These are phyloP conservation scores for Python bivittatus DNA, from an alignment of 2,113 vertebrate genomes.

Conservation along the genomic window DNA sequence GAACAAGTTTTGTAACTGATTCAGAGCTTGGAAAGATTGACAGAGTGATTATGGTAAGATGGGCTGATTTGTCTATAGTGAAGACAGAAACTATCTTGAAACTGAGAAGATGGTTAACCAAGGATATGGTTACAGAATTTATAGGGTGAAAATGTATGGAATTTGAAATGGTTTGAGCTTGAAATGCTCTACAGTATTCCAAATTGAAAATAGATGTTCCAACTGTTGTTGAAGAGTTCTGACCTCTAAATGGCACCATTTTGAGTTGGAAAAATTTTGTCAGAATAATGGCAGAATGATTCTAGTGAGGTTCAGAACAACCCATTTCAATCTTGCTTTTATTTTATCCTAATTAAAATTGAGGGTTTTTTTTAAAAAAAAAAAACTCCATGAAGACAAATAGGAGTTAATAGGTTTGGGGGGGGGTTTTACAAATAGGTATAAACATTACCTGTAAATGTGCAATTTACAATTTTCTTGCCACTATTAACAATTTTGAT, in stretches of 20 bases:
- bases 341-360: background rate
- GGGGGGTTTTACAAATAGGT: background rate
- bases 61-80: background rate
- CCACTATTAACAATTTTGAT: background rate
- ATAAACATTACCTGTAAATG: constrained; percentile 9
- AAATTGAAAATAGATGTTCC: background rate
- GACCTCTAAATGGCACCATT: background rate
- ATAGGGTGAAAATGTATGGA: background rate
- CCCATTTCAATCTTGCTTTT: background rate
- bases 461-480: constrained; percentile 18
- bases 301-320: background rate
- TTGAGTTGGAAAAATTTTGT: background rate
- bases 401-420: background rate
- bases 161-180: background rate
- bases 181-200: background rate
- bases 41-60: background rate
- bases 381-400: background rate
- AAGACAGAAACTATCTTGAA: background rate
- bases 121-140: background rate
- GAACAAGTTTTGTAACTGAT: background rate
- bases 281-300: background rate
- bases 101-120: background rate
- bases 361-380: background rate
- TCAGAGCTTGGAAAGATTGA: background rate
- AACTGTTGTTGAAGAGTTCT: background rate